Evolutionary conservation across 2,888 invertebrate genomes (phyloP), one percentile per base, ranked within the genome.

Genomic region (Microctonus hyperodae): DNA sequence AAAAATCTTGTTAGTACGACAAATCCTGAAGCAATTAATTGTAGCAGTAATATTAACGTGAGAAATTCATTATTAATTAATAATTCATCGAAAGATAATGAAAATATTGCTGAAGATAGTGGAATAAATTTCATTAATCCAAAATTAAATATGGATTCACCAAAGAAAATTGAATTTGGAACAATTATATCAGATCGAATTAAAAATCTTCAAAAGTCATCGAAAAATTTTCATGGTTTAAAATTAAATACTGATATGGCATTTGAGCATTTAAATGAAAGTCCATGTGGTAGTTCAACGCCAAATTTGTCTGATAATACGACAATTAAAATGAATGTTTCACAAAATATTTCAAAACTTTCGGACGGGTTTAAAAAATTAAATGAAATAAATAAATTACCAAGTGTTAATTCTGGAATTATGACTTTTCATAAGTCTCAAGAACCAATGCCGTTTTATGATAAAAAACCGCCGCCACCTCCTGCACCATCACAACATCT

Each of bases 1-100:
- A 85, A 88, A 61, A 88, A 87, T 69, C 84, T 91, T 65, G 86
- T 89, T 3, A 91, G 88, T 0, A 91, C 91, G 2, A 91, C 91
- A 48, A 91, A 91, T 79, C 85, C 86, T 69, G 85, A 87, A 70
- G 86, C 84, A 59, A 86, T 87, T 69, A 85, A 76, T 65, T 75
- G 76, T 62, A 83, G 83, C 73, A 80, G 81, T 72, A 84, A 84
- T 80, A 86, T 85, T 77, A 81, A 82, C 44, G 73, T 74, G 11
- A 76, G 81, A 35, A 79, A 78, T 62, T 81, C 82, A 13, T 48
- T 56, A 66, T 33, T 73, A 11, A 22, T 68, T 13, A 57, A 40
- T 40, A 69, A 67, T 16, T 64, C 53, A 65, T 7, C 64, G 5
- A 59, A 58, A 10, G 48, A 64, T 37, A 64, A 65, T 28, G 25